These are phyloP conservation scores for Epinephelus malabaricus DNA, from an alignment of 2,797 vertebrate species.

Conservation along the genomic window DNA sequence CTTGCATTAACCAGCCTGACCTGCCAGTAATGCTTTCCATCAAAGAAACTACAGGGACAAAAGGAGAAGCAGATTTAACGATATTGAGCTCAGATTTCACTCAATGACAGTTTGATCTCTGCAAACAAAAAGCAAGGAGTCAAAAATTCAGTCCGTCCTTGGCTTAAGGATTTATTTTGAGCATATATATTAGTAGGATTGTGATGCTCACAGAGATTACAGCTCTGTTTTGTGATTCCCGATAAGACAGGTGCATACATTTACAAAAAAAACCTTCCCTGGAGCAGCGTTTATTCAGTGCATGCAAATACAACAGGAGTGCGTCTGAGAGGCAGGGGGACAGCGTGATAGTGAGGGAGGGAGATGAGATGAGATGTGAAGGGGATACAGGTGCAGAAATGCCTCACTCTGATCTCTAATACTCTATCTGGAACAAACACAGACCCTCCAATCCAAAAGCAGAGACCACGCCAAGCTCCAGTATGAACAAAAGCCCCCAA, in stretches of 20 bases:
- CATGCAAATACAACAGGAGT: constrained; percentile 50
- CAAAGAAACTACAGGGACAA: neutral
- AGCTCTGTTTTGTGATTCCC: neutral
- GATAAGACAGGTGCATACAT: constrained; percentile 30
- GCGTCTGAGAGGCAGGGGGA: constrained; percentile 21
- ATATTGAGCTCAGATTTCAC: neutral
- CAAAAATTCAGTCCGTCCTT: neutral
- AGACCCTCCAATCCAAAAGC: constrained; percentile 52
- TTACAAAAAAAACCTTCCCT: neutral
- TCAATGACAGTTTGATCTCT: neutral
- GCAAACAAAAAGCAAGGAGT: too few species aligned
- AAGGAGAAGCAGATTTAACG: neutral
- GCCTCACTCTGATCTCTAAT: constrained; percentile 65
- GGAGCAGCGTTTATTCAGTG: constrained; percentile 23
- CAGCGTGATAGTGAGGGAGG: constrained; percentile 9
- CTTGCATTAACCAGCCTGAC: neutral
- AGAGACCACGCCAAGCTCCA: constrained; percentile 45
- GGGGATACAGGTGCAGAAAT: constrained; percentile 74
- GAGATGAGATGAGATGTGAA: constrained; percentile 68
- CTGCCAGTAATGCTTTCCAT: neutral
- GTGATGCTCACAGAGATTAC: neutral
- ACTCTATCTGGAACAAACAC: constrained; percentile 65
- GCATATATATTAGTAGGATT: neutral
- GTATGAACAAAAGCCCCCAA: constrained; percentile 33
- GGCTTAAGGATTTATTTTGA: neutral